Evolutionary conservation across 2,797 vertebrate genomes (phyloP), one percentile per base, ranked within the genome.

Genomic region (Chelon auratus): DNA sequence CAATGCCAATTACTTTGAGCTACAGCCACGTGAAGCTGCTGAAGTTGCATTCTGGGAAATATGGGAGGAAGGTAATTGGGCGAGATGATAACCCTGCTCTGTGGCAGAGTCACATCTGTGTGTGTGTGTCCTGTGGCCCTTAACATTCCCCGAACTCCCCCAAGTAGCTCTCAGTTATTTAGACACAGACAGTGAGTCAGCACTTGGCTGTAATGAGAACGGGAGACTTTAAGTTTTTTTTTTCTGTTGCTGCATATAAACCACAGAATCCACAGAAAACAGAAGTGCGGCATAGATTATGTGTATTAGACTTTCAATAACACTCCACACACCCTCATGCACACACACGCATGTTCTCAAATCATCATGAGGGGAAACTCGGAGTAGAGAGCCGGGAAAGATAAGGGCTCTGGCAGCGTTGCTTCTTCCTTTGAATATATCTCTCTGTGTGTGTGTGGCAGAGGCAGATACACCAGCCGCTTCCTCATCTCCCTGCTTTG

Each of bases 41-140:
- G 63, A 74, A 77, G 83, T 37, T 82, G 87, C 89, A 85, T 75
- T 87, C 80, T 88, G 87, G 84, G 83, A 85, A 87, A 82, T 85
- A 75, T 69, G 60, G 72, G 60, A 81, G 74, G 56, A 64, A 75
- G 68, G 69, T 90, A 92, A 90, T 89, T 86, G 84, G 80, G 55
- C 52, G 37, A 72, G 79, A 83, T 86, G 82, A 89, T 89, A 80
- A 80, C 56, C 45, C 62, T 73, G 3, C 4, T 78, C 52, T 37
- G 42, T 69, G 69, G 75, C 59, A 45, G 66, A 62, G 55, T 72
- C 81, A 20, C 39, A 47, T 79, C 17, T 53, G 33, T 39, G 50
- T 36, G 47, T 77, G 69, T 14, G 20, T 80, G 40, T 64, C 58
- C 52, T 82, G 61, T 73, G 76, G 75, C 39, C 67, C 78, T 81